These are phyloP conservation scores for Siphlonurus alternatus DNA, from an alignment of 2,888 invertebrate species.

Conservation along the genomic window DNA sequence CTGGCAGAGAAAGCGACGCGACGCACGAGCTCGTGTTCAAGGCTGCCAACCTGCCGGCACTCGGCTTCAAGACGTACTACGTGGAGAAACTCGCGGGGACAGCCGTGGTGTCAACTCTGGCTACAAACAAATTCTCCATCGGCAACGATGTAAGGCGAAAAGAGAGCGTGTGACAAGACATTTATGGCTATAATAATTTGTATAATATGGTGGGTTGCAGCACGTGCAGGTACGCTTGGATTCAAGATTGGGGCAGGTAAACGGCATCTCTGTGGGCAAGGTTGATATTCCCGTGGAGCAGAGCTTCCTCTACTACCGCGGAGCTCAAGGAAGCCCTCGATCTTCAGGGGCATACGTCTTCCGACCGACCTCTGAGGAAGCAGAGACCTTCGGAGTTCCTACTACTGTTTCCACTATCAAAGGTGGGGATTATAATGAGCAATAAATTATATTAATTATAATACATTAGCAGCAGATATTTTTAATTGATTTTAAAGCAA, in stretches of 20 bases:
- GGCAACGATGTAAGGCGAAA: background rate
- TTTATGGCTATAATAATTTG: background rate
- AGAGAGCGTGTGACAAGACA: too few relatives aligned
- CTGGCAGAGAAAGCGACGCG: conserved; percentile 24
- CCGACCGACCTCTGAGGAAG: conserved; percentile 14
- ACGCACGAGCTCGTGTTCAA: conserved; percentile 24
- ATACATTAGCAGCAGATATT: too few relatives aligned
- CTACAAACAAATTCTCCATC: background rate
- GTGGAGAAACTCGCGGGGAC: background rate
- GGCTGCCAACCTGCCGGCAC: conserved; percentile 21
- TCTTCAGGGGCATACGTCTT: background rate
- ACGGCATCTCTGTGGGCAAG: background rate
- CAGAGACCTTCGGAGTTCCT: conserved; percentile 18
- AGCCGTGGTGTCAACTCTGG: background rate
- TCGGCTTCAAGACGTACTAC: conserved; percentile 18
- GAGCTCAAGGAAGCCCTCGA: background rate
- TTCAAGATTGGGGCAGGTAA: background rate
- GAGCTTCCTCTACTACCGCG: background rate
- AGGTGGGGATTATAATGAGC: too few relatives aligned
- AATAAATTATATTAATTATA: too few relatives aligned
- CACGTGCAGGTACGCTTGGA: background rate
- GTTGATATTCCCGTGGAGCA: background rate
- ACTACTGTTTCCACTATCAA: conserved; percentile 18
- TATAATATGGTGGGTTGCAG: background rate
- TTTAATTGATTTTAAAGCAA: too few relatives aligned